Evolutionary conservation across 2,113 vertebrate species (phyloP), one percentile per base, ranked within the genome.

Genomic region (Mystacornis crossleyi): DNA sequence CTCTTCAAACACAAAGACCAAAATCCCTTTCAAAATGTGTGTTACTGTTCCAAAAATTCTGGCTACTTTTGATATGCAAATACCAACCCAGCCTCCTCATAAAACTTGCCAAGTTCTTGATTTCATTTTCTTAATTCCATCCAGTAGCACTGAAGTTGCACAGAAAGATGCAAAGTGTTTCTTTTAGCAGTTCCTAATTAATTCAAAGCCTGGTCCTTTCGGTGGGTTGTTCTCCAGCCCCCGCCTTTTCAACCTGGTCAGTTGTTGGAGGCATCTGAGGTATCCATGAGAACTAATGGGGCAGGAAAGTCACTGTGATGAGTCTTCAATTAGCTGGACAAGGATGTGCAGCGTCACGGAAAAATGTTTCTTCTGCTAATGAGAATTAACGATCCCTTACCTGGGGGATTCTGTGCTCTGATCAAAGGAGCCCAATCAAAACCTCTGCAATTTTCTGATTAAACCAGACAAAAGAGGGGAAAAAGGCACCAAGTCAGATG

Each of bases 371-470:
- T 83, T 75, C 91, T 81, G 75, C 91, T 97, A 95, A 97, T 90
- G 94, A 95, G 95, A 86, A 47, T 75, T 89, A 97, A 95, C 13
- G 42, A 93, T 77, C 86, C 71, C 8, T 1, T 77, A 95, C 92
- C 94, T 93, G 86, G 42, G 95, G 94, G 91, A 95, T 70, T 81
- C 89, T 80, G 67, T 54, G 14, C 80, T 66, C 89, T 42, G 91
- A 95, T 95, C 95, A 94, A 93, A 95, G 78, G 61, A 89, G 81
- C 10, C 93, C 53, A 94, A 94, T 93, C 86, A 93, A 94, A 96
- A 91, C 73, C 81, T 57, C 75, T 67, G 89, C 72, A 89, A 71
- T 89, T 94, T 91, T 74, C 88, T 74, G 91, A 95, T 92, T 93
- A 90, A 92, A 86, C 38, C 65, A 77, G 60, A 83, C 87, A 87